Percentiles rank a stretch among this genome's conserved stretches.
phyloP scores from a whole-genome alignment of 2,113 vertebrate genomes.

The Symphodus melops region DNA sequence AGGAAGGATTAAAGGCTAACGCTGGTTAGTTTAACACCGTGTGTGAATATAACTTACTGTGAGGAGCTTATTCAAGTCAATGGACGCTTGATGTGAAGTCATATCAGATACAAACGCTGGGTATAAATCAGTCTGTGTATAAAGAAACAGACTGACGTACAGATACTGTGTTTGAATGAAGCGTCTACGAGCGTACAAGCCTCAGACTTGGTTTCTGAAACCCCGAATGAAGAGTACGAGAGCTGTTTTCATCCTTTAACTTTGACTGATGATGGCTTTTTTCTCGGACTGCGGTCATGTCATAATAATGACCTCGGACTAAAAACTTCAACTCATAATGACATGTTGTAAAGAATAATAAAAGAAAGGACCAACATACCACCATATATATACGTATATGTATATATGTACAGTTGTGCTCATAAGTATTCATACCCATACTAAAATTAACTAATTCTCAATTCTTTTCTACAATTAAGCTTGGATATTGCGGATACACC shows the following conservation, averaged over 20 bases:
- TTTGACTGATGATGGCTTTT: not conserved
- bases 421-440: too few relatives aligned
- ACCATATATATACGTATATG: not conserved
- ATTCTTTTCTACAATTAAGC: too few relatives aligned
- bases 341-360: not conserved
- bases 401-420: too few relatives aligned
- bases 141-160: not conserved
- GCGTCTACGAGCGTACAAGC: not conserved
- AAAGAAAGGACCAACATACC: not conserved
- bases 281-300: not conserved
- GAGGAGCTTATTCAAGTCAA: not conserved
- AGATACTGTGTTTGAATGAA: not conserved
- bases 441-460: too few relatives aligned
- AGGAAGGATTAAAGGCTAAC: not conserved
- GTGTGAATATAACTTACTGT: not conserved
- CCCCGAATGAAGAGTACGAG: not conserved
- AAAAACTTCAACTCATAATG: not conserved
- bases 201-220: not conserved
- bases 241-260: too few relatives aligned
- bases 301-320: not conserved
- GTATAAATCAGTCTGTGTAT: not conserved
- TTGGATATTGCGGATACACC: too few relatives aligned
- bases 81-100: not conserved
- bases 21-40: not conserved
- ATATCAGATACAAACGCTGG: not conserved